Conservation (phyloP, 2,797 vertebrate species). For the Acanthopagrus latus region DNA sequence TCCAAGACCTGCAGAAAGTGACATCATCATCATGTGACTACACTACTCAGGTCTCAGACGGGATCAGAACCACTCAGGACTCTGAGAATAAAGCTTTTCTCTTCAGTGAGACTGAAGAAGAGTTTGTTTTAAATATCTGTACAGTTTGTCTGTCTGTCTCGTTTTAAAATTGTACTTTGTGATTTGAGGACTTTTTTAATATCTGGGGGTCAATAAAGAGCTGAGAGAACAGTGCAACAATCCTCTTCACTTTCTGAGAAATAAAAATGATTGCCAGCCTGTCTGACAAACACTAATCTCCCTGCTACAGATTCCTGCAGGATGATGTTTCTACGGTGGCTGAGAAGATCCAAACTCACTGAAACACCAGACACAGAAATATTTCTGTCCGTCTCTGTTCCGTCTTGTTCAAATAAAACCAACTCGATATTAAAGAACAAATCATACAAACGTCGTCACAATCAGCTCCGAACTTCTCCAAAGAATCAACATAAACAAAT, state of each 20-base stretch:
- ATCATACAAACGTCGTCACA: no score
- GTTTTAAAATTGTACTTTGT: conserved; percentile 2
- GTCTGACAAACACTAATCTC: neutral
- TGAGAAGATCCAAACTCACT: neutral
- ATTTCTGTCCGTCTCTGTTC: no score
- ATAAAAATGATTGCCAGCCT: neutral
- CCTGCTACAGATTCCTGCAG: neutral
- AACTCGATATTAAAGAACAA: no score
- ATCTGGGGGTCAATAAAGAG: conserved; percentile 18
- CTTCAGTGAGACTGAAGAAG: neutral
- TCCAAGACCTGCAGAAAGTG: conserved; percentile 81
- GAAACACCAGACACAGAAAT: neutral
- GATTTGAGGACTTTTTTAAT: neutral
- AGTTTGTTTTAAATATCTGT: conserved; percentile 7
- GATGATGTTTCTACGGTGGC: neutral
- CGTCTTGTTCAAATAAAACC: no score
- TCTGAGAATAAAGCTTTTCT: neutral
- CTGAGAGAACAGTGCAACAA: neutral
- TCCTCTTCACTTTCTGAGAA: neutral
- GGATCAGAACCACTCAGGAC: neutral
- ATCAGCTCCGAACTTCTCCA: no score
- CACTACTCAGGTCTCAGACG: neutral
- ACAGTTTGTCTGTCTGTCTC: conserved; percentile 2
- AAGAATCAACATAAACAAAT: no score
- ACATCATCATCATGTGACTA: conserved; percentile 13